Evolutionary conservation across 2,797 vertebrate genomes (phyloP).

Genomic region (Sebastes diaconus): DNA sequence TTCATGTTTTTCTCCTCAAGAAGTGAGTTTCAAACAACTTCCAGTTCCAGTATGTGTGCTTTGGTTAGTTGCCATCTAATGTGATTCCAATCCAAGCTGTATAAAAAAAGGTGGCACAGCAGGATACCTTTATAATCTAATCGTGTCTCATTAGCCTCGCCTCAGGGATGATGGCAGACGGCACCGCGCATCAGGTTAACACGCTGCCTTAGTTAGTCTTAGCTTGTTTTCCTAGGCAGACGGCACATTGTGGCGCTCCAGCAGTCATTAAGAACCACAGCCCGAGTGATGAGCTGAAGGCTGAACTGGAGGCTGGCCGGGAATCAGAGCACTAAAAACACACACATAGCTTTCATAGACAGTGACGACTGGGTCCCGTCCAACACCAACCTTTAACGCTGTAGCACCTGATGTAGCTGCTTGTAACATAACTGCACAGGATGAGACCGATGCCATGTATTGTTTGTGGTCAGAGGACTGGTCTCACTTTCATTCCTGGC

Average conservation of each 20-base stretch:
- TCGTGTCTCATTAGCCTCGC: constrained; percentile 55
- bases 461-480: constrained; percentile 37
- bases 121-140: constrained; percentile 62
- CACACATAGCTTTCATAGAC: constrained; percentile 22
- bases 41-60: constrained; percentile 42
- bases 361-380: constrained; percentile 12
- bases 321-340: constrained; percentile 37
- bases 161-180: constrained; percentile 36
- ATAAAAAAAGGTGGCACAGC: constrained; percentile 48
- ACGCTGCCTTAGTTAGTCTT: constrained; percentile 57
- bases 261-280: constrained; percentile 59
- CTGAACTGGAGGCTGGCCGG: constrained; percentile 32
- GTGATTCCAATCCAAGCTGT: constrained; percentile 13
- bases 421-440: constrained; percentile 10
- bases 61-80: constrained; percentile 51
- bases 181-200: constrained; percentile 51
- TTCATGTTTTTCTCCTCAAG: constrained; percentile 30
- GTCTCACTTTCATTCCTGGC: constrained; percentile 51
- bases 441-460: background rate
- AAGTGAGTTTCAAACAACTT: constrained; percentile 40
- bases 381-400: constrained; percentile 16
- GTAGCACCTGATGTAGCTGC: constrained; percentile 23
- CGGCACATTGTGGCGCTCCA: constrained; percentile 37
- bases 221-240: constrained; percentile 66
- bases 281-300: constrained; percentile 64